Evolutionary conservation across 2,113 vertebrate species (phyloP), one percentile per base, ranked within the genome.

Genomic region (Amblyopsis rosae): DNA sequence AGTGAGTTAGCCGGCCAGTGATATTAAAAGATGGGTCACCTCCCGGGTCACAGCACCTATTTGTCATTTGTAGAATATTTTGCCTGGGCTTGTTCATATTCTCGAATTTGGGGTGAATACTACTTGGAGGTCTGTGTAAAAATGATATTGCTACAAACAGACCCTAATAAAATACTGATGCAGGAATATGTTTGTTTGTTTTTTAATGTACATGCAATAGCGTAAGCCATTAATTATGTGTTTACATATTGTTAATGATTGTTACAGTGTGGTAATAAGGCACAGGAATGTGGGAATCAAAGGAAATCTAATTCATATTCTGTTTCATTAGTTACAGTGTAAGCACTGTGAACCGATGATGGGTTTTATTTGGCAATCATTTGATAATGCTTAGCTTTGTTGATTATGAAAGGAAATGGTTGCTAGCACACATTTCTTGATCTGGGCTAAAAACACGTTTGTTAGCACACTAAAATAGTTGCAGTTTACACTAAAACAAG

Each of bases 391-490:
- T 73, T 56, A 33, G 19, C 53, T 61, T 63, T 65, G 67, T 65
- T 66, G 50, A 68, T 59, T 73, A 65, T 60, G 70, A 67, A 49
- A 78, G 65, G 12, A 11, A 26, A 12, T 33, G 56, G 56, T 32
- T 32, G 49, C 45, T 41, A 62, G 45, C 45, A 47, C 45, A 17
- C 41, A 62, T 62, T 82, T 82, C 68, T 80, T 76, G 71, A 63
- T 65, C 49, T 77, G 84, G 61, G 70, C 72, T 81, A 73, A 26
- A 26, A 26, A 49, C 59, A 65, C 73, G 76, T 86, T 82, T 86
- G 86, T 83, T 83, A 84, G 71, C 41, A n/a, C 11, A 11, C 41
- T 49, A 63, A 50, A 13, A 80, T 59, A 50, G 62, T 59, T 83
- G 65, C 72, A 80, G 72, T 75, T 59, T 69, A 35, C 49, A 54